Evolutionary conservation across 2,888 invertebrate species (phyloP), one percentile per base, ranked within the genome.

Genomic region (Drosophila pseudotakahashii): DNA sequence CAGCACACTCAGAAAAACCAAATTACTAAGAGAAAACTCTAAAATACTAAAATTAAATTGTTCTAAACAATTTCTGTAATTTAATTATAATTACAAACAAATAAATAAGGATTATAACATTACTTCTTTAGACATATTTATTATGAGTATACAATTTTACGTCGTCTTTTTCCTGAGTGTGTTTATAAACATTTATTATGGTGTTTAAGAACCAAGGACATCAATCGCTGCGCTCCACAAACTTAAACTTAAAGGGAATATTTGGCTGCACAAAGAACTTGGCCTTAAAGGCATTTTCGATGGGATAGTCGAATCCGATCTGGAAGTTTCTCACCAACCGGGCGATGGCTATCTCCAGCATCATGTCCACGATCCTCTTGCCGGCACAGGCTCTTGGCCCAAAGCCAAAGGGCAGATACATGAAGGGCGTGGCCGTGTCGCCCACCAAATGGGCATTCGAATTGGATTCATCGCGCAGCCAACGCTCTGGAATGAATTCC

Each of bases 401-500:
- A 41, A 91, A 90, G 0, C 91, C 91, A 51, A 91, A 91, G 0
- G 91, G 91, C 11, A 90, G 39, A 69, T 90, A 91, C 73, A 89
- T 79, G 50, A 90, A 91, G 0, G 91, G 90, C 41, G 88, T 86
- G 23, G 78, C 59, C 1, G 79, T 80, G 7, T 77, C 76, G 1
- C 77, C 81, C 13, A 78, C 75, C 3, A 79, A 57, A 4, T 72
- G 75, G 3, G 73, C 37, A 14, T 67, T 75, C 6, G 72, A 14
- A 16, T 73, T 66, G 36, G 57, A 30, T 3, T 74, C 76, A 14
- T 68, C 70, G 0, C 93, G 93, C 37, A 93, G 75, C 97, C 97
- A 97, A 30, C 97, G 92, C 88, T 97, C 96, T 0, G 97, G 97
- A 23, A 95, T 89, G 83, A 94, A 97, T 64, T 94, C 93, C 0